Percentiles rank a stretch among this genome's conserved stretches.
Conservation (phyloP, 2,797 vertebrate species). For the Syndactyla subalaris region DNA sequence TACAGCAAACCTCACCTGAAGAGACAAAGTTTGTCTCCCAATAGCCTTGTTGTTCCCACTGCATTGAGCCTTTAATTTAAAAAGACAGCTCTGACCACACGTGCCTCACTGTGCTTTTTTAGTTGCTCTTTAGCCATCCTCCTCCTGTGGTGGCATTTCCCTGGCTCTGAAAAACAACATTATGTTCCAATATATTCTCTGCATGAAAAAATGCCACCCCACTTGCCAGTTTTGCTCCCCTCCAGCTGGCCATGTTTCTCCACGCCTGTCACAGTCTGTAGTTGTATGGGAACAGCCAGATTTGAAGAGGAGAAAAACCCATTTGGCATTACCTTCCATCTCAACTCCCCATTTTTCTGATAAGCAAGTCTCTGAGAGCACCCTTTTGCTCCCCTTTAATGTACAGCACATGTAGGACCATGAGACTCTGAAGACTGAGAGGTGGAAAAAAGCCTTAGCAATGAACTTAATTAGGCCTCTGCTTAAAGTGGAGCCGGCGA, state of each 20-base stretch:
- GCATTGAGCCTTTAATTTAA: not conserved
- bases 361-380: not conserved
- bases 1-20: not conserved
- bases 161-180: slow-evolving; percentile 22
- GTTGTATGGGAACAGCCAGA: not conserved
- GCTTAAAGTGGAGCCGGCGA: not conserved
- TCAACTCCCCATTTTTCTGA: not conserved
- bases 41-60: not conserved
- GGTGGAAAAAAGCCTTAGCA: not conserved
- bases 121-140: not conserved
- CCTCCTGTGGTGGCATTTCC: not conserved
- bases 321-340: not conserved
- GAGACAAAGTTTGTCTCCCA: not conserved
- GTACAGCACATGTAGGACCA: not conserved
- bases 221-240: slow-evolving; percentile 21
- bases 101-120: fast-evolving
- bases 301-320: not conserved
- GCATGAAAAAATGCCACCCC: not conserved
- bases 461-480: not conserved
- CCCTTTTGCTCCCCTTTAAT: not conserved
- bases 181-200: slow-evolving; percentile 40
- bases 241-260: not conserved
- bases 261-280: not conserved
- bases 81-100: not conserved
- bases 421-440: not conserved